Evolutionary conservation across 1,140 invertebrate genomes (phyloP), one percentile per base, ranked within the genome.

Genomic region (Lepidotrigona ventralis): DNA sequence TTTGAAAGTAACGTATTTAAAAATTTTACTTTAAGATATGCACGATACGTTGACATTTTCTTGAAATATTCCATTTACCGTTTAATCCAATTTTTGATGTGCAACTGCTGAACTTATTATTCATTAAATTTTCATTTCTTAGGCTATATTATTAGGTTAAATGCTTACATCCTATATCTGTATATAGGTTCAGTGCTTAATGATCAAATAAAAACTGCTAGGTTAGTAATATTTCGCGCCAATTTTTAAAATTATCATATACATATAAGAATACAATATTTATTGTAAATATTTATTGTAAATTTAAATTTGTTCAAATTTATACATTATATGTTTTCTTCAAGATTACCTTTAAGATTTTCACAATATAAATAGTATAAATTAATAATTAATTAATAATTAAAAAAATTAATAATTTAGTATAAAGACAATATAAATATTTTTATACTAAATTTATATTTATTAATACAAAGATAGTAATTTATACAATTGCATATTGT

Each of bases 401-500:
- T n/a, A n/a, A n/a, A n/a, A n/a, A n/a, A n/a, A n/a, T n/a, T n/a
- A n/a, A n/a, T n/a, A n/a, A n/a, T n/a, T n/a, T n/a, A n/a, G n/a
- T n/a, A n/a, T n/a, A n/a, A n/a, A 53, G 0, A 70, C 60, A 21
- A 69, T 64, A 70, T 23, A 64, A 63, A 1, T 60, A 56, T 17
- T 87, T 53, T 64, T 26, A 23, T 86, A 60, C 60, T 80, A 81
- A 83, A 87, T 29, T 80, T 79, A 80, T 68, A 79, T 77, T 86
- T 73, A 79, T 76, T 26, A 82, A 23, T 77, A 73, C 14, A 81
- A 77, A 80, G 58, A 70, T 39, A 51, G 26, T 19, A 70, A 71
- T 86, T 96, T 96, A 99, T 71, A 99, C 96, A 92, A 99, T 99
- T 83, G 99, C 99, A 95, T 99, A 99, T 92, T 99, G 99, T 83